Base-by-base conservation (phyloP, 2,888 invertebrate species). In the Gastracanthus pulcherrimus region DNA sequence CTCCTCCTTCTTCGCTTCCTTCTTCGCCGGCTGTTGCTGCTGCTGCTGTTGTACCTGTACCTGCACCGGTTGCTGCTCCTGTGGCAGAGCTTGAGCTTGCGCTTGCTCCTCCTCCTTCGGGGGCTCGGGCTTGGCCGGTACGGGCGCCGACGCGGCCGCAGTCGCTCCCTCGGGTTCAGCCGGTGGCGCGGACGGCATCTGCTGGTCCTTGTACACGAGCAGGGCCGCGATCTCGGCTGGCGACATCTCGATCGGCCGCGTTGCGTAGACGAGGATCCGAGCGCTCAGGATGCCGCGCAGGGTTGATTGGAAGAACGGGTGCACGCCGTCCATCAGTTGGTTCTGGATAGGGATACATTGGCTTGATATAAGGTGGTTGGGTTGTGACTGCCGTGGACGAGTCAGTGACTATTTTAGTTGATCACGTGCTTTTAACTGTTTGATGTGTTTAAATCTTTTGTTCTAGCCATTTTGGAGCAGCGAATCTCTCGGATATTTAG, bases 231-330 rank as follows among this genome's bases (percentile, higher is more conserved):
- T 86, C 36, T 87, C 87, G 13, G 84, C 83, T 51, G 84, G 84
- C 6, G 88, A 83, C 34, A 86, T 85, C 60, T 84, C 86, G 4
- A 84, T 48, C n/a, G 86, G 69, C 16, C 77, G 83, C 11, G 79
- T 81, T 3, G 85, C 84, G 64, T 87, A 88, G 26, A 74, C 58
- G 38, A 83, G 86, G 60, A 88, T 85, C 23, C 78, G 71, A 2
- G 70, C n/a, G 7, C 41, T 34, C 6, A 87, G 74, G 6, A 89
- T 84, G 66, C 76, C 81, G 2, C 82, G 84, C 11, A 86, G 23
- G 19, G 87, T 88, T 91, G 90, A 92, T 72, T 89, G 88, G 48
- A 90, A 91, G 29, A 92, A 41, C 3, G 82, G 45, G 5, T 82
- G 83, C 3, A 82, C 34, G 16, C 71, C 79, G 0, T 78, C 81